Conservation (phyloP, 2,888 invertebrate genomes). For the Acleris holmiana region DNA sequence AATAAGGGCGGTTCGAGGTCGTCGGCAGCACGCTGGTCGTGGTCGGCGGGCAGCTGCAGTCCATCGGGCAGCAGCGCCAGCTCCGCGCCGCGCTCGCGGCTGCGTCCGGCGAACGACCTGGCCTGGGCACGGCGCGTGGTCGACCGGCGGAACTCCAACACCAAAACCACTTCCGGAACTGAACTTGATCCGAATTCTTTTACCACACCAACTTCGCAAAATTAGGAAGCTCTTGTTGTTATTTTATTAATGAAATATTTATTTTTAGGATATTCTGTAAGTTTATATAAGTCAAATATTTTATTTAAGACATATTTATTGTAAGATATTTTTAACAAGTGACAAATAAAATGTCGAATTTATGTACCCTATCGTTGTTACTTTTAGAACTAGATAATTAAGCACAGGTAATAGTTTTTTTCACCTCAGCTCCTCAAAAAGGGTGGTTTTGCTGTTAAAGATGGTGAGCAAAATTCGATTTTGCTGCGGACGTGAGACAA, state of each 20-base stretch:
- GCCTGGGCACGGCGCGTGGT: conserved; percentile 67
- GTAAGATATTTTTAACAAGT: conserved; percentile 17
- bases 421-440: too few species aligned
- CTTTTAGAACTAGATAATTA: neutral
- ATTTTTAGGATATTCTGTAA: conserved; percentile 54
- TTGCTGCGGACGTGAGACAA: too few species aligned
- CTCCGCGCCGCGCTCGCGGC: conserved; percentile 56
- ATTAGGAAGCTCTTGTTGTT: conserved; percentile 46
- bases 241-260: conserved; percentile 49
- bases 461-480: too few species aligned
- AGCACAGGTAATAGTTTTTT: conserved; percentile 3
- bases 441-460: too few species aligned
- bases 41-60: conserved; percentile 39
- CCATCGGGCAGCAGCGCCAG: conserved; percentile 55
- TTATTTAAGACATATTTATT: conserved; percentile 63
- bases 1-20: conserved; percentile 41
- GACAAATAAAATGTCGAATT: neutral
- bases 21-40: conserved; percentile 2
- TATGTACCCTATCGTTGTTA: conserved; percentile 13
- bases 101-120: conserved; percentile 58
- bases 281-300: conserved; percentile 56
- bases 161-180: conserved; percentile 52
- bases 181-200: conserved; percentile 59
- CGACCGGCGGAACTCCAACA: conserved; percentile 35
- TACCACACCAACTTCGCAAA: conserved; percentile 55